Conservation (phyloP, 1,140 invertebrate genomes). For the Lasioglossum baleicum region DNA sequence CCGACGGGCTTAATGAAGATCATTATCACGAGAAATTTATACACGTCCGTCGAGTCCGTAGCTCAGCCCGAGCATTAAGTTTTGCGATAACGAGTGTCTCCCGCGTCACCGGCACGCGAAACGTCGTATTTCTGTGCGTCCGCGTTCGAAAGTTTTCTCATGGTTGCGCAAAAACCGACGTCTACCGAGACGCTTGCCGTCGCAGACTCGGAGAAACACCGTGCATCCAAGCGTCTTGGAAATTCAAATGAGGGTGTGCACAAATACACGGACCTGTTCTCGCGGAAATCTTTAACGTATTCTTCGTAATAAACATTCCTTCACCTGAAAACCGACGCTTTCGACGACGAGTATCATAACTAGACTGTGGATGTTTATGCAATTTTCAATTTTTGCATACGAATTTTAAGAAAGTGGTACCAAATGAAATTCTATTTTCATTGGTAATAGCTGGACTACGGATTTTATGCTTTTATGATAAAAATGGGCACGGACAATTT, state of each 20-base stretch:
- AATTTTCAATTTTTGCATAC: too few species aligned
- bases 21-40: conserved; percentile 8
- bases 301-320: not conserved
- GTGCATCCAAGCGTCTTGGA: not conserved
- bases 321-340: too few species aligned
- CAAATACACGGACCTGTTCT: not conserved
- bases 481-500: too few species aligned
- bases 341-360: too few species aligned
- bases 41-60: not conserved
- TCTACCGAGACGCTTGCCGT: not conserved
- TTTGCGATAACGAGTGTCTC: conserved; percentile 5
- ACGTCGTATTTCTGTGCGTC: conserved; percentile 1
- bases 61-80: not conserved
- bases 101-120: not conserved
- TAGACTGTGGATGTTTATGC: too few species aligned
- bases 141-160: not conserved
- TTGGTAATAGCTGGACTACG: too few species aligned
- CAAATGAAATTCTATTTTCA: too few species aligned
- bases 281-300: not conserved
- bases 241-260: conserved; percentile 17
- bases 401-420: too few species aligned
- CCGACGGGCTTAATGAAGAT: conserved; percentile 8
- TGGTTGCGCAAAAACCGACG: not conserved
- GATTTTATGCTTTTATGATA: too few species aligned
- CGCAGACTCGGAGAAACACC: not conserved